A percentile compares a stretch with the other conserved stretches of the same genome.
These are phyloP conservation scores for Pelecanoides urinatrix DNA, from an alignment of 2,113 vertebrate species.

Conservation along the genomic window DNA sequence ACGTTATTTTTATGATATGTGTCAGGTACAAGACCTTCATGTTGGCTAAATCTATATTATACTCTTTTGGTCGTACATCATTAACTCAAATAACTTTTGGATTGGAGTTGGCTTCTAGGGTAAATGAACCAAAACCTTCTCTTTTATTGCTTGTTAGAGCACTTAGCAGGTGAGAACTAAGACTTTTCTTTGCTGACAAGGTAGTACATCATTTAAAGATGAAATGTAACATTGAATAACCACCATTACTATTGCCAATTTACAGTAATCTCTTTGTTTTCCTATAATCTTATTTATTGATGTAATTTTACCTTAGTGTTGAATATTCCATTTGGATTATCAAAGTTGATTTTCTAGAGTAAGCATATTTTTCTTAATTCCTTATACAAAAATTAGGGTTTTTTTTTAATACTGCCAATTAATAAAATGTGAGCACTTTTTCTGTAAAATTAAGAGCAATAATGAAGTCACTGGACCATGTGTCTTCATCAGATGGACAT, in stretches of 20 bases:
- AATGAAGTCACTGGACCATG: not conserved
- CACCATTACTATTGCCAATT: not conserved
- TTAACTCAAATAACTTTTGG: constrained; percentile 25
- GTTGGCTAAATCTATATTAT: not conserved
- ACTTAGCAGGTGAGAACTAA: not conserved
- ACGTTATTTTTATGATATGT: not conserved
- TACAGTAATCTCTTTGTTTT: not conserved
- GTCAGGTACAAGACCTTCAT: accelerated
- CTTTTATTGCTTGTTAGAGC: constrained; percentile 9
- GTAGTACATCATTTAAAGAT: not conserved
- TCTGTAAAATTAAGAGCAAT: not conserved
- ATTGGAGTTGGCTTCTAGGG: not conserved
- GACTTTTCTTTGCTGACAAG: constrained; percentile 32
- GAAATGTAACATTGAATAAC: not conserved
- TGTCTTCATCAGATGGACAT: not conserved
- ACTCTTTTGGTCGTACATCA: not conserved
- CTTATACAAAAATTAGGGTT: not conserved
- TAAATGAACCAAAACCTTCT: constrained; percentile 29
- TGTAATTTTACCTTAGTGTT: not conserved
- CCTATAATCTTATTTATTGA: not conserved
- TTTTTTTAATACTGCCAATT: not conserved
- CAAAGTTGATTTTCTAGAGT: not conserved
- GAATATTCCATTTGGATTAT: not conserved
- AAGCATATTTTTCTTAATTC: not conserved
- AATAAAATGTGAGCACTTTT: not conserved